These are phyloP conservation scores for Plemyria rubiginata DNA, from an alignment of 2,888 invertebrate species.

Conservation along the genomic window DNA sequence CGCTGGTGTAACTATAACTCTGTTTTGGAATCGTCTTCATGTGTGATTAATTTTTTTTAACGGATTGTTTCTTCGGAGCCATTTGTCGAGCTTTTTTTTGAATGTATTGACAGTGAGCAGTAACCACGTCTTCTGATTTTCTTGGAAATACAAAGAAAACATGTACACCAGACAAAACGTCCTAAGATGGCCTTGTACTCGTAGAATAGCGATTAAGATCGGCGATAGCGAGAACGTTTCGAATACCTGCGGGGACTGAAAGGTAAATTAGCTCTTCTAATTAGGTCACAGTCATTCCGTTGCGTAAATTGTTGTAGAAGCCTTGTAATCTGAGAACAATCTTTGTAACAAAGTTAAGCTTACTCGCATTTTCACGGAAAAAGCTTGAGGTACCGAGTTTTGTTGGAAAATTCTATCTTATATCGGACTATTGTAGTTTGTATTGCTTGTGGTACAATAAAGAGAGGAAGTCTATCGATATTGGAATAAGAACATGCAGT, in stretches of 20 bases:
- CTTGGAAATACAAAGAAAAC: slow-evolving; percentile 14
- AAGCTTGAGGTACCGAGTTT: slow-evolving; percentile 17
- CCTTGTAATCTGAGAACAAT: slow-evolving; percentile 40
- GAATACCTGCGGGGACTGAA: slow-evolving; percentile 39
- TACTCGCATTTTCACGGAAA: slow-evolving; percentile 17
- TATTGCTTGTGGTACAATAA: slow-evolving; percentile 15
- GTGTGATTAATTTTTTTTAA: too few species aligned
- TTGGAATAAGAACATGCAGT: slow-evolving; percentile 12
- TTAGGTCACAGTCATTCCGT: slow-evolving; percentile 40
- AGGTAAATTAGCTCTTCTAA: slow-evolving; percentile 41
- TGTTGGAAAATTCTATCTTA: slow-evolving; percentile 10
- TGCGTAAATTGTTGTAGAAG: slow-evolving; percentile 38
- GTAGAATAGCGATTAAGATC: slow-evolving; percentile 31
- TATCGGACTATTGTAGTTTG: slow-evolving; percentile 11
- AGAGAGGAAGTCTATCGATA: slow-evolving; percentile 11
- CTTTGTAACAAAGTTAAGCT: slow-evolving; percentile 32
- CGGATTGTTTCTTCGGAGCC: too few species aligned
- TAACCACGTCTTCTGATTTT: too few species aligned
- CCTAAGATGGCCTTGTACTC: slow-evolving; percentile 25
- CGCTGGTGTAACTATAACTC: too few species aligned
- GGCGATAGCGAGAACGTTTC: slow-evolving; percentile 31
- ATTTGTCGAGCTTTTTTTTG: too few species aligned
- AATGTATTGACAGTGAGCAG: too few species aligned
- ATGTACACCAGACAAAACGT: slow-evolving; percentile 23
- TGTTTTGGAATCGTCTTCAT: too few species aligned